Base-by-base conservation (phyloP, 2,113 vertebrate genomes). In the Nettapus auritus region DNA sequence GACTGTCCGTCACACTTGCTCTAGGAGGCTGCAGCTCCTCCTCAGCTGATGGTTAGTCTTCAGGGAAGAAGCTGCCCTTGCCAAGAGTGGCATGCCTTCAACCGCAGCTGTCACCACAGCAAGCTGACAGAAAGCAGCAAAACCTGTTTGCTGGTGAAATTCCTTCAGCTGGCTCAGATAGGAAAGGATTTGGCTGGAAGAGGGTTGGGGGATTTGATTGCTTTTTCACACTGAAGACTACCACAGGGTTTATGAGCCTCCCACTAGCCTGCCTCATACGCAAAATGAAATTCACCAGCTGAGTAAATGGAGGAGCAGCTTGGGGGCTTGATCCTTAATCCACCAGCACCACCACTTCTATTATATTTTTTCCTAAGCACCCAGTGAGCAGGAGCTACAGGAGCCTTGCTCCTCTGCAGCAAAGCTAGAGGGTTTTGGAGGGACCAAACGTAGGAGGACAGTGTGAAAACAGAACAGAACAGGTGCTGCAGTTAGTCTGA, bases 121-220 rank as follows among this genome's bases (percentile, higher is more conserved):
- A 92, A 82, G 75, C 69, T 33, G 2, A 7, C 77, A 60, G 73
- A 82, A 96, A 86, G 88, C 3, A 1, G 91, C 42, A 90, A 94
- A 95, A 96, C 75, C 70, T 79, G 62, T 83, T 84, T 77, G 40
- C 50, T 89, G 25, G 23, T 86, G 36, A 73, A 94, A 95, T 11
- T 48, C 31, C 55, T 77, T 82, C 57, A 75, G 52, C 2, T 82
- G 56, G 56, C 69, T 33, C 42, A 69, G 36, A 60, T 64, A 76
- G 29, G 74, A 48, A 31, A 64, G 23, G 13, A 67, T 78, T 77
- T 86, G 67, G 26, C n/a, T 74, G 38, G 25, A n/a, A 85, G 20
- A 64, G 42, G 0, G 0, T 34, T 59, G 52, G 38, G 12, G 28
- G 33, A 17, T 63, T 91, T 82, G 59, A n/a, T 44, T 40, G 70